These are phyloP conservation scores for Heliconius ismenius DNA, from an alignment of 2,888 invertebrate species.

Conservation along the genomic window DNA sequence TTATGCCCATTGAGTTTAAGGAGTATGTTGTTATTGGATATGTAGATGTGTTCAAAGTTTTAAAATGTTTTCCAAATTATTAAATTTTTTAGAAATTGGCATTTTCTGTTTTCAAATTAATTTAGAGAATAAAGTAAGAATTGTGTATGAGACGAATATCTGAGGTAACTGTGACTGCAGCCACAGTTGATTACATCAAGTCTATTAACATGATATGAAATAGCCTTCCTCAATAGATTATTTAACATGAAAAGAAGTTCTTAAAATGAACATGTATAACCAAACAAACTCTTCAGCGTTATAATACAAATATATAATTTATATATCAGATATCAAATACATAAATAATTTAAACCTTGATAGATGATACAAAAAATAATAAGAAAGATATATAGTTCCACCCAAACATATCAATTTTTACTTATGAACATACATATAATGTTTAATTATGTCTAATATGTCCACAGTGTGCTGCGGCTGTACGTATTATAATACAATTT, in stretches of 20 bases:
- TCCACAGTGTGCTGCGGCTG: constrained; percentile 27
- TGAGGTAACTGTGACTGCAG: not conserved
- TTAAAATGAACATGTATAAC: not conserved
- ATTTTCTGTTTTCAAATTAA: not conserved
- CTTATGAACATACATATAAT: constrained; percentile 11
- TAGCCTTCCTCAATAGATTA: not conserved
- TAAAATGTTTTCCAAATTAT: constrained; percentile 12
- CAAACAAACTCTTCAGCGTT: too few species aligned
- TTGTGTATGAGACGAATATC: not conserved
- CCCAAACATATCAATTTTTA: not conserved
- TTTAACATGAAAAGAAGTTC: not conserved
- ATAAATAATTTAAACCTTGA: too few species aligned
- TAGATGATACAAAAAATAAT: too few species aligned
- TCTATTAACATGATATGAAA: not conserved
- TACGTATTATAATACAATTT: constrained; percentile 19
- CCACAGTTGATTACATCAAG: not conserved
- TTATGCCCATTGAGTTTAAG: not conserved
- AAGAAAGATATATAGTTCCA: not conserved
- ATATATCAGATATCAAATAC: too few species aligned
- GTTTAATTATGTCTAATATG: constrained; percentile 21
- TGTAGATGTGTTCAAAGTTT: constrained; percentile 29
- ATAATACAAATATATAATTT: too few species aligned
- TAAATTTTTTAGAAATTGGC: not conserved
- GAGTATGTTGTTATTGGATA: not conserved
- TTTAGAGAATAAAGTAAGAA: too few species aligned